Evolutionary conservation across 2,797 vertebrate genomes (phyloP), one percentile per base, ranked within the genome.

Genomic region (Chloroceryle amazona): DNA sequence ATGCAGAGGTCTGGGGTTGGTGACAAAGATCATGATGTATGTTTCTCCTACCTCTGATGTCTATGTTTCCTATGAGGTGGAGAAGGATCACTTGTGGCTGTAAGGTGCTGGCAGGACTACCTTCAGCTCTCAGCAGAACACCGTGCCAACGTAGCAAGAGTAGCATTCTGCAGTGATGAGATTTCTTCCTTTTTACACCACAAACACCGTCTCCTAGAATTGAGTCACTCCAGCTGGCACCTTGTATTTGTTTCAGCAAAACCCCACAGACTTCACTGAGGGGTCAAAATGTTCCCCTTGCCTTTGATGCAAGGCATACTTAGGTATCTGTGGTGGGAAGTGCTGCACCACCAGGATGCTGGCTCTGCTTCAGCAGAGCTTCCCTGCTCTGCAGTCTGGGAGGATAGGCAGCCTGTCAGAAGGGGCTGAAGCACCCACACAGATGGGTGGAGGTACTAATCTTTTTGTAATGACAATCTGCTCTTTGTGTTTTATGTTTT

Each of bases 401-500:
- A 70, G 60, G 39, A 52, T 55, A 49, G 70, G 44, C 65, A 67
- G 25, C 20, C 13, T 31, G 17, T 73, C 81, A 63, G 60, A 9
- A 9, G 0, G 11, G 46, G 46, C 63, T 39, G 74, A 72, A 28
- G 75, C 10, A 0, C 51, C 71, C 55, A 62, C 81, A 74, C 10
- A 11, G 71, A 52, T 6, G 1, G 39, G 42, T 31, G 70, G 37
- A 47, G n/a, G 67, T 71, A 63, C 68, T 91, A 47, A 78, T 74
- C 19, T 49, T 70, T 94, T 86, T 58, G 42, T 91, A 85, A 88
- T 19, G 2, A 80, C 74, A 78, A 44, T 58, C 86, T 58, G n/a
- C 46, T 81, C 80, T 89, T 80, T 90, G 71, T 79, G 93, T 86
- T 65, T 6, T 71, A 58, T 91, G 46, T 79, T 89, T 96, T 92